These are phyloP conservation scores for Eurystomus glaucurus DNA, from an alignment of 2,797 vertebrate genomes.

Conservation along the genomic window DNA sequence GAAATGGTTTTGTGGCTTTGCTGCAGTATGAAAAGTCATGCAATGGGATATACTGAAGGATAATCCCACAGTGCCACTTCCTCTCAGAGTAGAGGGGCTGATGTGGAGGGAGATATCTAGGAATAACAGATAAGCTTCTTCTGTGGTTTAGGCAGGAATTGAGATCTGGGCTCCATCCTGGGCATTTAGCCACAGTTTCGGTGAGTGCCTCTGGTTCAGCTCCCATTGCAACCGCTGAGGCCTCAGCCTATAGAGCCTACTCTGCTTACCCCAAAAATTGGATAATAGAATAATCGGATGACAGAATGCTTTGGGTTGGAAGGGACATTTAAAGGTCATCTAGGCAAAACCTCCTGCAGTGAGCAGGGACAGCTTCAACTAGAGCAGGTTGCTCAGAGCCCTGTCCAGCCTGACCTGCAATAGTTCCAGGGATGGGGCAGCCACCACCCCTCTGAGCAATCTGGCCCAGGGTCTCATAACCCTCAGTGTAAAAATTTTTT, in stretches of 20 bases:
- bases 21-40: too few relatives aligned
- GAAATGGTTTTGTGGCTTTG: not conserved
- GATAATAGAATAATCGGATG: not conserved
- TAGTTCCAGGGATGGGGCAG: not conserved
- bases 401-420: not conserved
- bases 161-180: not conserved
- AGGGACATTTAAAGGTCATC: not conserved
- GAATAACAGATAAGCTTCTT: not conserved
- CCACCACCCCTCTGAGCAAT: not conserved
- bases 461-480: not conserved
- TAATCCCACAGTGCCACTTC: too few relatives aligned
- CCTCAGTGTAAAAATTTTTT: not conserved
- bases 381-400: not conserved
- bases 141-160: not conserved
- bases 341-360: not conserved
- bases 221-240: not conserved
- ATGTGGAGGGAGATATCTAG: not conserved
- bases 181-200: not conserved
- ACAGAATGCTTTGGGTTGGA: not conserved
- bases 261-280: not conserved
- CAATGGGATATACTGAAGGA: too few relatives aligned
- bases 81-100: too few relatives aligned
- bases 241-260: not conserved
- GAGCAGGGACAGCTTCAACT: not conserved
- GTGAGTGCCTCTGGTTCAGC: fast-evolving